phyloP scores from a whole-genome alignment of 2,113 vertebrate genomes.

The Campylomormyrus numenius region DNA sequence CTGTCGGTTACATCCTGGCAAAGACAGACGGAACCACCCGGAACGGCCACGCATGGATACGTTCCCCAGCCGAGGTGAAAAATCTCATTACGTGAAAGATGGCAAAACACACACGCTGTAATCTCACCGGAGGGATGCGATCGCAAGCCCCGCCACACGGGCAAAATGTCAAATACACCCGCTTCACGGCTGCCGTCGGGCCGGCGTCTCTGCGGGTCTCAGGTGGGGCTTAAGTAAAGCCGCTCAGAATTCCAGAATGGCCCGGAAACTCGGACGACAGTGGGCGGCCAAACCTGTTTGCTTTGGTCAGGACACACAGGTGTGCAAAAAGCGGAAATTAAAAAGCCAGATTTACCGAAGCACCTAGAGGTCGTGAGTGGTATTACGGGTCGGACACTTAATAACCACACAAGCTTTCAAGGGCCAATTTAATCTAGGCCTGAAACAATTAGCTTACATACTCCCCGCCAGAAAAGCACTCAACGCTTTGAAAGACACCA shows the following conservation, averaged over 20 bases:
- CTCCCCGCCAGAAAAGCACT: neutral
- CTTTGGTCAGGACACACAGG: neutral
- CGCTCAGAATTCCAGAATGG: neutral
- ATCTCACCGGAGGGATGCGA: neutral
- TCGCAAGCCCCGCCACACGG: neutral
- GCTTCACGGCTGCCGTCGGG: neutral
- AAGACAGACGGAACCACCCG: constrained; percentile 2
- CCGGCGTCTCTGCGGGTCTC: neutral
- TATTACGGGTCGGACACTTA: neutral
- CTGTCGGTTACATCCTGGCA: neutral
- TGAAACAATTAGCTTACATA: neutral
- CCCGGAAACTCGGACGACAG: neutral
- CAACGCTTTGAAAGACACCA: neutral
- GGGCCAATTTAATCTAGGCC: neutral
- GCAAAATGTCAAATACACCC: neutral
- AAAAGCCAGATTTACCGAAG: neutral
- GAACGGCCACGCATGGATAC: neutral
- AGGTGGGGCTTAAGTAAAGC: neutral
- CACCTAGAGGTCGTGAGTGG: neutral
- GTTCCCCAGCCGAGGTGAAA: neutral
- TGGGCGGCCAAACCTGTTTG: neutral
- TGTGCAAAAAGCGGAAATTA: neutral
- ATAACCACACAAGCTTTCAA: neutral
- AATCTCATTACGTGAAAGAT: neutral
- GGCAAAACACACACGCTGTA: neutral